These are phyloP conservation scores for Drosophila tsacasi DNA, from an alignment of 1,140 invertebrate species.

Conservation along the genomic window DNA sequence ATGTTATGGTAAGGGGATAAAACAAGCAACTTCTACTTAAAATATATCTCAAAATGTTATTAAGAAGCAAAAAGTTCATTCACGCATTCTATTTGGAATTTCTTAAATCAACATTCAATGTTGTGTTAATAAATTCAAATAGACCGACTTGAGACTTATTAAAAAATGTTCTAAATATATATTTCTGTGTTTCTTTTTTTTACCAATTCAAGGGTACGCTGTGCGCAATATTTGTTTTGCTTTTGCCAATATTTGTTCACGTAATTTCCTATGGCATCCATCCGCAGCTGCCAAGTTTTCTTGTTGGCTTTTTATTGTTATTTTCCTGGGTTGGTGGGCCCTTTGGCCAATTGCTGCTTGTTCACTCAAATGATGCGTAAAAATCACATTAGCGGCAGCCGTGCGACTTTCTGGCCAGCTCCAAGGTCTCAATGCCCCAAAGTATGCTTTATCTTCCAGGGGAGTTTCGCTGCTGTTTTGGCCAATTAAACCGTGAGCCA, in stretches of 20 bases:
- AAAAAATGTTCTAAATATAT: constrained; percentile 2
- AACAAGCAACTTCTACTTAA: not conserved
- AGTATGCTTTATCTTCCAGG: constrained; percentile 28
- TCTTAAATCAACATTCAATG: constrained; percentile 1
- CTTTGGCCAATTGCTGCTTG: constrained; percentile 58
- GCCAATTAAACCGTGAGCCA: constrained; percentile 66
- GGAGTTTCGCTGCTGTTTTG: constrained; percentile 18
- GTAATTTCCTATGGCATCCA: constrained; percentile 61
- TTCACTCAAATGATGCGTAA: constrained; percentile 75
- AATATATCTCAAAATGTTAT: constrained; percentile 12
- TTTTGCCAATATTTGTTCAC: constrained; percentile 73
- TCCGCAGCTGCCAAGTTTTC: constrained; percentile 39
- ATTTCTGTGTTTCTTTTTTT: too few relatives aligned
- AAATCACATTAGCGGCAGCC: constrained; percentile 80
- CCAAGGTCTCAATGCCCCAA: constrained; percentile 21
- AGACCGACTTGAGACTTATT: not conserved
- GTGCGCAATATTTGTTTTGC: constrained; percentile 37
- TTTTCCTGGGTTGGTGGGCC: constrained; percentile 24
- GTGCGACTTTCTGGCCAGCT: constrained; percentile 58
- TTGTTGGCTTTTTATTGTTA: constrained; percentile 13
- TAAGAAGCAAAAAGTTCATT: not conserved
- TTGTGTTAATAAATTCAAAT: constrained; percentile 6
- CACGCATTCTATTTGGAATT: constrained; percentile 38
- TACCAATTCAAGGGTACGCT: constrained; percentile 1
- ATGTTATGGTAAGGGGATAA: constrained; percentile 65